These are phyloP conservation scores for Xenopus laevis DNA, from an alignment of 2,113 vertebrate species.

Conservation along the genomic window DNA sequence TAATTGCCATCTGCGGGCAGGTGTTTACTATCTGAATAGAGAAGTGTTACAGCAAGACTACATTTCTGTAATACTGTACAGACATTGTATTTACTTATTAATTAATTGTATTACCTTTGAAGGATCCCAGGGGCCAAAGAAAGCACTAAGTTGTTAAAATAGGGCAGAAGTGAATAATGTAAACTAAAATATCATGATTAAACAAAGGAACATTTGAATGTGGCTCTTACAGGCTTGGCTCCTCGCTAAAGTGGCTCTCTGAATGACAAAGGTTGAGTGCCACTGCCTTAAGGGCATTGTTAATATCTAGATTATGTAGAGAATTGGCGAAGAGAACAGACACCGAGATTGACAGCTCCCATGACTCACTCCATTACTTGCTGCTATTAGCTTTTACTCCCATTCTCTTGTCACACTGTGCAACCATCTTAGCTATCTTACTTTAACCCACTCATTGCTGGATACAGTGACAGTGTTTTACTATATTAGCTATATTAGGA, in stretches of 20 bases:
- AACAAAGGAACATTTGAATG: constrained; percentile 42
- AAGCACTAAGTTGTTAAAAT: constrained; percentile 19
- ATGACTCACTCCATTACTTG: constrained; percentile 44
- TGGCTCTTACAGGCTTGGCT: constrained; percentile 36
- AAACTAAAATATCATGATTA: constrained; percentile 39
- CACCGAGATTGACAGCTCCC: constrained; percentile 42
- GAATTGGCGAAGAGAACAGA: constrained; percentile 42
- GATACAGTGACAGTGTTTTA: background rate
- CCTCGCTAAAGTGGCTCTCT: constrained; percentile 39
- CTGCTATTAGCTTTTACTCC: constrained; percentile 30
- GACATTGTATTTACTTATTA: too few relatives aligned
- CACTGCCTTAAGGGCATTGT: constrained; percentile 46
- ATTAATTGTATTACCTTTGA: background rate
- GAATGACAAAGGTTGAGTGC: constrained; percentile 45
- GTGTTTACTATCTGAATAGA: too few relatives aligned
- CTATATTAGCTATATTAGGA: background rate
- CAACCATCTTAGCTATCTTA: constrained; percentile 25
- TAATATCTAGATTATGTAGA: constrained; percentile 47
- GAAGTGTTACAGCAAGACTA: too few relatives aligned
- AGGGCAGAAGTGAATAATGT: constrained; percentile 12
- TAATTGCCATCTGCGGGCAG: too few relatives aligned
- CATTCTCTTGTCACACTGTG: constrained; percentile 39
- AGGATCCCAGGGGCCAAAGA: background rate
- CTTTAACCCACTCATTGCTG: constrained; percentile 22
- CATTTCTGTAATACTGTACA: too few relatives aligned